A percentile compares a stretch with the other conserved stretches of the same genome.
Evolutionary conservation across 2,113 vertebrate genomes (phyloP).

Genomic region (Tonatia bakeri): DNA sequence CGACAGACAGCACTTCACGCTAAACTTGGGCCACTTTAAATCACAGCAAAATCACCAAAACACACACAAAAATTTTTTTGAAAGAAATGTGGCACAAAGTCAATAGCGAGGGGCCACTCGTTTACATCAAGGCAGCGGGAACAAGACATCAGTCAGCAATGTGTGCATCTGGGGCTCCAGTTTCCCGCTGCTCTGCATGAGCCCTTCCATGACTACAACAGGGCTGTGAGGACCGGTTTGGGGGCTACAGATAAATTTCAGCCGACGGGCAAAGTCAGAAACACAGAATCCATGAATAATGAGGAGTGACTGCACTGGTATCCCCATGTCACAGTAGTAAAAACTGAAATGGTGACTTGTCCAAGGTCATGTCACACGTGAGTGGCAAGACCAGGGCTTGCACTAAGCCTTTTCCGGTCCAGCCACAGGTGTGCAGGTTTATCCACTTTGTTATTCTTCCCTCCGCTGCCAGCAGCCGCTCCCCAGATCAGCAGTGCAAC

Average conservation of each 20-base stretch:
- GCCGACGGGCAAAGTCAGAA: neutral
- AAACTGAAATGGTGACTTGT: neutral
- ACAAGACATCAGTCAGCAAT: accelerated
- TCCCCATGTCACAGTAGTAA: neutral
- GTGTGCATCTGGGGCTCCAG: accelerated
- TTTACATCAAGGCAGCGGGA: neutral
- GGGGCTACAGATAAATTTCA: neutral
- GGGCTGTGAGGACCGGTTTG: accelerated
- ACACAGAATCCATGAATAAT: neutral
- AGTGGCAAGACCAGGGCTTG: too few species aligned
- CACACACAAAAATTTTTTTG: neutral
- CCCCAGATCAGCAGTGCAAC: neutral
- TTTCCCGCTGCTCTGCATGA: neutral
- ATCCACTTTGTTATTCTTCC: too few species aligned
- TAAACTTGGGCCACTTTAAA: neutral
- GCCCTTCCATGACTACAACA: neutral
- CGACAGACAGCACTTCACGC: neutral
- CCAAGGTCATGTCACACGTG: neutral
- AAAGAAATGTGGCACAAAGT: neutral
- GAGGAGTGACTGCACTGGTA: neutral
- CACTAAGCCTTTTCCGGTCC: neutral
- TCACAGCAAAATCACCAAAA: neutral
- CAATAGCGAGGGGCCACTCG: neutral
- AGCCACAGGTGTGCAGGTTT: neutral
- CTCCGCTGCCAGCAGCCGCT: neutral